Base-by-base conservation (phyloP, 1,140 invertebrate species). In the Homarus americanus region DNA sequence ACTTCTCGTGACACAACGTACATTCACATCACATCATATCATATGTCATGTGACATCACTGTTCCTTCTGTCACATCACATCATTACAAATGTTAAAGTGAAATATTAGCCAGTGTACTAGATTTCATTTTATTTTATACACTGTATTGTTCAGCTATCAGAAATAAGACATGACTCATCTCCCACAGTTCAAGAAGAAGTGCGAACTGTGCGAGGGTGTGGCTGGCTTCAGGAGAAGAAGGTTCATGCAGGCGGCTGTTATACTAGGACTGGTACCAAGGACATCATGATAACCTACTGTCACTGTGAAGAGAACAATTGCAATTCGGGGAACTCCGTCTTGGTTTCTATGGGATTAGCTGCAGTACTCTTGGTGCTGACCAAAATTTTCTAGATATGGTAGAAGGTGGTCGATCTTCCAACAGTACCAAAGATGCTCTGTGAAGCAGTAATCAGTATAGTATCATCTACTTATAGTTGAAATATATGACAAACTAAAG, bases 221-320 rank as follows among this genome's bases (percentile, higher is more conserved):
- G 92, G 92, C 7, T 92, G 92, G 92, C 79, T 92, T 36, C 53
- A 83, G 12, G 92, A 92, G n/a, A 69, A 15, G 2, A 91, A 86
- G 41, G 79, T 58, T 0, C 34, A 9, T n/a, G 34, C 63, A 24
- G 92, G 89, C 15, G 85, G 82, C 9, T 92, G 92, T 78, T 92
- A 92, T 85, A 88, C 79, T 38, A 87, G 92, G 76, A 92, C 89
- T 36, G 92, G 92, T 63, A 92, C 92, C 40, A 92, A 92, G 73
- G 92, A 92, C 80, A 49, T 92, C 84, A 91, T 88, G 85, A 41
- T 92, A 7, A 92, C 84, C 38, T 92, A 91, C 89, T 92, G 92
- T 66, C 86, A 91, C 78, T 92, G 92, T 63, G 34, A 75, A 10
- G 17, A 44, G 4, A 85, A 92, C 40, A 41, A 66, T 20, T 92